Conservation (phyloP, 2,797 vertebrate genomes). For the Dermochelys coriacea region DNA sequence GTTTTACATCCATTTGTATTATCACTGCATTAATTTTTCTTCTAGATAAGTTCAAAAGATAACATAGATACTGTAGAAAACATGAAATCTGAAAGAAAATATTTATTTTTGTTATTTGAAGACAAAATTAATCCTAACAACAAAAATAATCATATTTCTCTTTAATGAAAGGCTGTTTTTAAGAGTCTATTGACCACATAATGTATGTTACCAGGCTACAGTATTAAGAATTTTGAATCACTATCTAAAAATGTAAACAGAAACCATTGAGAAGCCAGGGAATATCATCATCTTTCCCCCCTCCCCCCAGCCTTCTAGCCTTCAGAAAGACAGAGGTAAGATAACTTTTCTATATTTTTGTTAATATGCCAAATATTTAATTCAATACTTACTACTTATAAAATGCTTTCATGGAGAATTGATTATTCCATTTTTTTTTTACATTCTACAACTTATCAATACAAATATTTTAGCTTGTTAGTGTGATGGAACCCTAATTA, state of each 20-base stretch:
- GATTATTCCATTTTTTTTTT: not conserved
- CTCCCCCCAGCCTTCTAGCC: slow-evolving; percentile 65
- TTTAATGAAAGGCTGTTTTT: not conserved
- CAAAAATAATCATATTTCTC: not conserved
- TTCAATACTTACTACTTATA: not conserved
- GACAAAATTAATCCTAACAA: not conserved
- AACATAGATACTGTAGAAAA: not conserved
- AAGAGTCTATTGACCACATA: not conserved
- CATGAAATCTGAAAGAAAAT: not conserved
- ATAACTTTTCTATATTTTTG: slow-evolving; percentile 68
- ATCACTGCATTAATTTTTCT: slow-evolving; percentile 14
- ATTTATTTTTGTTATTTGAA: not conserved
- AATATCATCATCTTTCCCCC: slow-evolving; percentile 77
- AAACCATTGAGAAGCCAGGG: slow-evolving; percentile 68
- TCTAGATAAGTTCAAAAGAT: not conserved
- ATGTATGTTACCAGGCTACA: not conserved
- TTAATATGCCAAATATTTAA: slow-evolving; percentile 38
- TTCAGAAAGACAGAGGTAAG: slow-evolving; percentile 86
- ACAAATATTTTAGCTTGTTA: not conserved
- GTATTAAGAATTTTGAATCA: slow-evolving; percentile 9
- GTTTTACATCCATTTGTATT: not conserved
- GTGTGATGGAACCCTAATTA: not conserved
- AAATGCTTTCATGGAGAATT: not conserved
- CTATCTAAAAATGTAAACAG: slow-evolving; percentile 23
- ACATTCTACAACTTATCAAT: not conserved